Evolutionary conservation across 2,797 vertebrate species (phyloP).

Genomic region (Pseudochirops cupreus): DNA sequence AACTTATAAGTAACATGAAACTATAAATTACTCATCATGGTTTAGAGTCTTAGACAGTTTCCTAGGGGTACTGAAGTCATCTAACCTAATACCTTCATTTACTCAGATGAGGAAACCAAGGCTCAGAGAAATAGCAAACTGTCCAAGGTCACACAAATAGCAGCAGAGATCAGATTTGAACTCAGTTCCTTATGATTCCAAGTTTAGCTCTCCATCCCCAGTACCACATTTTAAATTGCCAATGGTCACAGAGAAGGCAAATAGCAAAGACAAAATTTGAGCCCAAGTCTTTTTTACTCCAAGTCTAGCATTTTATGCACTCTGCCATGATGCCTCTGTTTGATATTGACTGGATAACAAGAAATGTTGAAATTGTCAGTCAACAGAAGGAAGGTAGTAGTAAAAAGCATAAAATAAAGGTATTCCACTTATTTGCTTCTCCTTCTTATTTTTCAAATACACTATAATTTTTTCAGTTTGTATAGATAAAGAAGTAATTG

Average conservation of each 20-base stretch:
- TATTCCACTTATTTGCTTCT: neutral
- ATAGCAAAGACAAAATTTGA: neutral
- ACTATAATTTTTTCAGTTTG: neutral
- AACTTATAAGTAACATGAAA: neutral
- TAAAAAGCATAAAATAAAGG: neutral
- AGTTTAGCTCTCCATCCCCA: neutral
- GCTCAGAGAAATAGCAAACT: neutral
- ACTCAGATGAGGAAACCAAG: neutral
- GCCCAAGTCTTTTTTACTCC: neutral
- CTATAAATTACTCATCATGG: neutral
- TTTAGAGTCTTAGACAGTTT: neutral
- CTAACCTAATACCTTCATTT: neutral
- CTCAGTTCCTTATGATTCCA: neutral
- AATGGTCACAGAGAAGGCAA: neutral
- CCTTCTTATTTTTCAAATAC: slow-evolving; percentile 22
- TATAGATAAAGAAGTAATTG: slow-evolving; percentile 44
- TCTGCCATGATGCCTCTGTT: neutral
- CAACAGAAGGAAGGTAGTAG: neutral
- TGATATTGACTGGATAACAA: neutral
- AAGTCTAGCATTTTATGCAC: no score
- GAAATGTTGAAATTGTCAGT: neutral
- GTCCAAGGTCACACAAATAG: neutral
- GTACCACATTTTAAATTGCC: neutral
- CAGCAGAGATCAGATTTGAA: neutral
- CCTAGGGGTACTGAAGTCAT: neutral